phyloP scores from a whole-genome alignment of 2,113 vertebrate species.

The Zapus hudsonius region DNA sequence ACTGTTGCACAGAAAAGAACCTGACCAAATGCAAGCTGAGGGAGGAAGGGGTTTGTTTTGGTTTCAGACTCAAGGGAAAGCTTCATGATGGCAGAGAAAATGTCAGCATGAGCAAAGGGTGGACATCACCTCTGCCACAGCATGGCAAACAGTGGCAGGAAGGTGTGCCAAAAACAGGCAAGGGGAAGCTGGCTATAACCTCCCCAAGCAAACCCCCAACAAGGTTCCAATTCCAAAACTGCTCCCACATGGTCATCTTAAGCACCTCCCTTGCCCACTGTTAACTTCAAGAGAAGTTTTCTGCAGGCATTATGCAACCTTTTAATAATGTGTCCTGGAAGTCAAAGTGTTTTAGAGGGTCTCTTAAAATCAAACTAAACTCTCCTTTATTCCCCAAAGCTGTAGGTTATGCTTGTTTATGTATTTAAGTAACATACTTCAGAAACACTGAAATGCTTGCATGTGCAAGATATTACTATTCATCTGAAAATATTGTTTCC shows the following conservation, averaged over 20 bases:
- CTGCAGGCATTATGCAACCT: not conserved
- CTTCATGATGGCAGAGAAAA: no score
- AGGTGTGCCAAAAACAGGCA: no score
- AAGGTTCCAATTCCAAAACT: no score
- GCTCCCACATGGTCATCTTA: not conserved
- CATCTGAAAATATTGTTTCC: not conserved
- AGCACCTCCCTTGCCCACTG: not conserved
- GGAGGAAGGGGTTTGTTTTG: no score
- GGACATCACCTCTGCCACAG: no score
- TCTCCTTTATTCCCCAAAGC: not conserved
- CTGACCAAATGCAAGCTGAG: no score
- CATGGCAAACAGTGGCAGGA: no score
- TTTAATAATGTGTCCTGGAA: not conserved
- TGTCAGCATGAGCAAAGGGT: no score
- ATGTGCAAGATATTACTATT: not conserved
- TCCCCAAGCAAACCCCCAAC: no score
- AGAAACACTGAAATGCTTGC: not conserved
- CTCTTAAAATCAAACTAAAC: not conserved
- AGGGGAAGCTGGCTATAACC: no score
- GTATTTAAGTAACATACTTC: slow-evolving; percentile 10
- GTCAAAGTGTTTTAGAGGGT: slow-evolving; percentile 34
- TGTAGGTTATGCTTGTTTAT: not conserved
- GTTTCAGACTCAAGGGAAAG: no score
- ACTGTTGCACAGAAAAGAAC: no score
- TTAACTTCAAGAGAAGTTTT: not conserved